These are phyloP conservation scores for Dasysyrphus albostriatus DNA, from an alignment of 2,888 invertebrate species.

Conservation along the genomic window DNA sequence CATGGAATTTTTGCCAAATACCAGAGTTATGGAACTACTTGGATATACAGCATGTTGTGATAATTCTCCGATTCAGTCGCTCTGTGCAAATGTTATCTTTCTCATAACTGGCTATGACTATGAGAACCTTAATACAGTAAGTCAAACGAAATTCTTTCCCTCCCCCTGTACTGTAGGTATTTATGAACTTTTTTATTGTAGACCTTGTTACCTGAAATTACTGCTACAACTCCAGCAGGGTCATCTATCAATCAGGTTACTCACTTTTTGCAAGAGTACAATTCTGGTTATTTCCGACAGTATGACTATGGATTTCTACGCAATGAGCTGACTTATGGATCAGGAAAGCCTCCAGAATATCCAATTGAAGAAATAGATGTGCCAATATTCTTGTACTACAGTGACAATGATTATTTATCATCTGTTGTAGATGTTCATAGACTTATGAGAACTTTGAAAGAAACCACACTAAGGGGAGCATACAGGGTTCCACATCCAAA, in stretches of 20 bases:
- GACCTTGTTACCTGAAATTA: conserved; percentile 79
- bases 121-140: conserved; percentile 80
- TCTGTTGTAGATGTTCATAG: conserved; percentile 79
- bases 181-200: conserved; percentile 17
- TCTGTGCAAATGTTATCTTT: conserved; percentile 81
- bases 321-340: conserved; percentile 78
- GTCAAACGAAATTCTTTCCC: conserved; percentile 43
- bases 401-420: conserved; percentile 80
- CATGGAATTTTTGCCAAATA: conserved; percentile 83
- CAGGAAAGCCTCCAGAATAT: conserved; percentile 77
- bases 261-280: conserved; percentile 80
- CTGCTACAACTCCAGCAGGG: conserved; percentile 80
- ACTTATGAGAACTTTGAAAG: conserved; percentile 76
- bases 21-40: conserved; percentile 80
- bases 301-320: conserved; percentile 78
- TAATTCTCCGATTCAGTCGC: conserved; percentile 78
- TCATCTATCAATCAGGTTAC: conserved; percentile 79
- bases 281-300: conserved; percentile 78
- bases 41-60: conserved; percentile 81
- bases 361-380: conserved; percentile 77
- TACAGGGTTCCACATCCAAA: conserved; percentile 78
- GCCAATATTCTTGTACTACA: conserved; percentile 79
- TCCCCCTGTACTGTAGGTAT: neutral
- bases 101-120: conserved; percentile 81
- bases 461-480: conserved; percentile 75